These are phyloP conservation scores for Microctenopoma steveboyesi DNA, from an alignment of 2,797 vertebrate genomes.

Conservation along the genomic window DNA sequence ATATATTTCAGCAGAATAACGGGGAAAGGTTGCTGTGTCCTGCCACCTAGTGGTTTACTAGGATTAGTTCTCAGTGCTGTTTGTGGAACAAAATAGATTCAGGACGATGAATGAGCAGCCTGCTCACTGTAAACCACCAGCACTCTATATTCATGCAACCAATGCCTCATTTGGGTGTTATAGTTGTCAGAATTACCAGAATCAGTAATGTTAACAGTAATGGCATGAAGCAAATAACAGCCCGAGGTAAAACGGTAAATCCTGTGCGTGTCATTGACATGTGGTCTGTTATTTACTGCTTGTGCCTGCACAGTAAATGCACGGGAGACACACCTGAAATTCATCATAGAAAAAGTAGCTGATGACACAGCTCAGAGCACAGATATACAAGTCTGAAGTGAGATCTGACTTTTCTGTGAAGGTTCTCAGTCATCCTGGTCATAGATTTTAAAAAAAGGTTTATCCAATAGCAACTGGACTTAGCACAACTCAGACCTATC, in stretches of 20 bases:
- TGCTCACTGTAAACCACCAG: neutral
- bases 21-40: conserved; percentile 18
- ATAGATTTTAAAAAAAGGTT: too few species aligned
- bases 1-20: neutral
- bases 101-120: neutral
- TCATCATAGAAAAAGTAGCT: too few species aligned
- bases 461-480: too few species aligned
- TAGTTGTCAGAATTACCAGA: neutral
- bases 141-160: too few species aligned
- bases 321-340: neutral
- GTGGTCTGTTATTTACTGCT: too few species aligned
- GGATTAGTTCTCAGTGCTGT: neutral
- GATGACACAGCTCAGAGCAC: too few species aligned
- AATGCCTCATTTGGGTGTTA: neutral
- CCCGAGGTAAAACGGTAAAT: neutral
- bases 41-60: conserved; percentile 71
- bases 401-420: too few species aligned
- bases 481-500: too few species aligned
- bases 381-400: too few species aligned
- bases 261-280: neutral
- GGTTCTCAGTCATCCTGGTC: too few species aligned
- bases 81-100: neutral
- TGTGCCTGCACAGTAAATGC: neutral
- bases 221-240: neutral
- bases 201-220: neutral